Conservation (phyloP, 2,797 vertebrate genomes). For the Falco naumanni region DNA sequence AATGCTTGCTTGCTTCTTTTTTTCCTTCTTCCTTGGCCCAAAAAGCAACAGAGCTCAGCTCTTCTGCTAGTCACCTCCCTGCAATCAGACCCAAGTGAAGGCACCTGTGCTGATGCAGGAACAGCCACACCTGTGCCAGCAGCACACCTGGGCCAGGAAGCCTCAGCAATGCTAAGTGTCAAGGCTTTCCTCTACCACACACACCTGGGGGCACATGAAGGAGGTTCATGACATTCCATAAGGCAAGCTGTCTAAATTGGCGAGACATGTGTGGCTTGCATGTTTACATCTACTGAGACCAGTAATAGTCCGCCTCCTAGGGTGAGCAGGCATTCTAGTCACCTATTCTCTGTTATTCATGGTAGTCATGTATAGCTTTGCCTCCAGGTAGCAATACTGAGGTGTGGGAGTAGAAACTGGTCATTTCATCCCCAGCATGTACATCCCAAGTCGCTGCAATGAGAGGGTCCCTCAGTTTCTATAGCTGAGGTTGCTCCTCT, state of each 20-base stretch:
- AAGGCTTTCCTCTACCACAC: background rate
- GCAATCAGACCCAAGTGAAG: background rate
- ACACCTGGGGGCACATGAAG: background rate
- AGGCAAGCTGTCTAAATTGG: background rate
- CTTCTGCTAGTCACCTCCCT: background rate
- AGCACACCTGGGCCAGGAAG: background rate
- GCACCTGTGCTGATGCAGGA: background rate
- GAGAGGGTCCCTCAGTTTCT: background rate
- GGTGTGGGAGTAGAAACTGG: background rate
- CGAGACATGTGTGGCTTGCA: background rate
- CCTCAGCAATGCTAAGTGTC: background rate
- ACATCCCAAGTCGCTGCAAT: background rate
- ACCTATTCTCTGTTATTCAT: background rate
- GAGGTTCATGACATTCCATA: background rate
- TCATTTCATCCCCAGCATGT: background rate
- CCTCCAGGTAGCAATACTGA: background rate
- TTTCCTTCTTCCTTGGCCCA: fast-evolving
- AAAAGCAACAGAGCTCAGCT: fast-evolving
- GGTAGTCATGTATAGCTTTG: background rate
- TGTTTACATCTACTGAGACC: fast-evolving
- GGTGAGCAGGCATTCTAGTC: background rate
- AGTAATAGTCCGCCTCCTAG: background rate
- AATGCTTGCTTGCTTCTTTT: fast-evolving
- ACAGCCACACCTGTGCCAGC: background rate
- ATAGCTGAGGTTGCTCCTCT: background rate